These are phyloP conservation scores for Ennomos erosarius DNA, from an alignment of 2,888 invertebrate genomes.

Conservation along the genomic window DNA sequence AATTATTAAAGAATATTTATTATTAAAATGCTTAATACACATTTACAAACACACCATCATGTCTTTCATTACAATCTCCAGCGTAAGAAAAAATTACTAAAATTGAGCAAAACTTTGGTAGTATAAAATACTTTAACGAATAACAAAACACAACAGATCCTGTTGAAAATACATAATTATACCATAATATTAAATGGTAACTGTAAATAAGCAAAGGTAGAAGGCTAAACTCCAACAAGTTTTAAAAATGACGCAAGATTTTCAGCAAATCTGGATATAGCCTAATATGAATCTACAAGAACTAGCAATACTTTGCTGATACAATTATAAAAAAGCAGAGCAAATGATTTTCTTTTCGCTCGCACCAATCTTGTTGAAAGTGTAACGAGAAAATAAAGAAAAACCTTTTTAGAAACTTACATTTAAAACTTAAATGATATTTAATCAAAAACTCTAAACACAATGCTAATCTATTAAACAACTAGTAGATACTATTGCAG, in stretches of 20 bases:
- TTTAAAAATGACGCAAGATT: slow-evolving; percentile 14
- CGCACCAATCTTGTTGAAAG: too few species aligned
- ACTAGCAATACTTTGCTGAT: background rate
- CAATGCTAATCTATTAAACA: slow-evolving; percentile 26
- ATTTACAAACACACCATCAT: slow-evolving; percentile 44
- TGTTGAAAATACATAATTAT: slow-evolving; percentile 29
- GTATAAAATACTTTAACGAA: slow-evolving; percentile 52
- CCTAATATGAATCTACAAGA: background rate
- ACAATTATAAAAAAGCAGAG: background rate
- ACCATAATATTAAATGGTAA: slow-evolving; percentile 52
- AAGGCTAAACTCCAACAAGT: slow-evolving; percentile 38
- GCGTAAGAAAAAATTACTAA: slow-evolving; percentile 48
- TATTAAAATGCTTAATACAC: slow-evolving; percentile 58
- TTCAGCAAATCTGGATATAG: background rate
- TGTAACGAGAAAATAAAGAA: too few species aligned
- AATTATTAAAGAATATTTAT: slow-evolving; percentile 47
- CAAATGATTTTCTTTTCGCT: too few species aligned
- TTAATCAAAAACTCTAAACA: background rate
- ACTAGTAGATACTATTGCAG: slow-evolving; percentile 17
- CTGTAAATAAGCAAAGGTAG: slow-evolving; percentile 63
- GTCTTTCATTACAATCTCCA: slow-evolving; percentile 52
- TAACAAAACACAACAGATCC: slow-evolving; percentile 21
- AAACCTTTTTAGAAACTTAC: too few species aligned
- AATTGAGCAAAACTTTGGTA: slow-evolving; percentile 74
- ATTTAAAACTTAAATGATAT: too few species aligned